phyloP scores from a whole-genome alignment of 2,888 invertebrate genomes.

The Geotrupes spiniger region DNA sequence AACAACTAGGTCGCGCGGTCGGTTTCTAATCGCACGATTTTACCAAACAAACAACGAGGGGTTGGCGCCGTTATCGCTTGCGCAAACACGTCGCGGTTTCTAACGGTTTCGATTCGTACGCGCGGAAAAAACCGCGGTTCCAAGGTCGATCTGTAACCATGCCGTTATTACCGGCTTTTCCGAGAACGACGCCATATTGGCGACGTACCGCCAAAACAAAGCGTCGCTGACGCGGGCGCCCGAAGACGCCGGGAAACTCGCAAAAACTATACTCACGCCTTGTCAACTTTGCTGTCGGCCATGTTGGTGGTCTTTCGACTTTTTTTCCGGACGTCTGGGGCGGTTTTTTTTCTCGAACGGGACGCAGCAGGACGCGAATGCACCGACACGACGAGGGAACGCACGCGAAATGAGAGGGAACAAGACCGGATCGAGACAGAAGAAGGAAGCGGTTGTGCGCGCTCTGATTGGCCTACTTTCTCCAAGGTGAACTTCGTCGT shows the following conservation, averaged over 20 bases:
- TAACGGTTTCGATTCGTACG: background rate
- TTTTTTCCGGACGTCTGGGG: no score
- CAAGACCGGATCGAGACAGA: slow-evolving; percentile 52
- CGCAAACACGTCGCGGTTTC: no score
- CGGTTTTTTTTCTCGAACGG: slow-evolving; percentile 25
- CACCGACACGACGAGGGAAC: slow-evolving; percentile 22
- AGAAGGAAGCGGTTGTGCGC: slow-evolving; percentile 26
- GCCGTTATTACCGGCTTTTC: slow-evolving; percentile 37
- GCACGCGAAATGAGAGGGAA: slow-evolving; percentile 34
- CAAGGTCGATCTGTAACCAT: slow-evolving; percentile 23
- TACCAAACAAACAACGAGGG: no score
- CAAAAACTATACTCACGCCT: slow-evolving; percentile 58
- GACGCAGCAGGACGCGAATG: background rate
- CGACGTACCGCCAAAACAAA: slow-evolving; percentile 47
- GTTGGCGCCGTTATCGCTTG: no score
- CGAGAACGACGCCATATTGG: slow-evolving; percentile 59
- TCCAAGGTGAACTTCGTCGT: slow-evolving; percentile 25
- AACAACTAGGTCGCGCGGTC: no score
- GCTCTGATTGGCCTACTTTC: slow-evolving; percentile 32
- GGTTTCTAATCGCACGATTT: no score
- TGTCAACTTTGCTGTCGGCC: slow-evolving; percentile 63
- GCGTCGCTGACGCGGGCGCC: slow-evolving; percentile 23
- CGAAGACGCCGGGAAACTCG: slow-evolving; percentile 23
- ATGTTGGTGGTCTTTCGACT: slow-evolving; percentile 50
- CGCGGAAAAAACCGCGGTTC: slow-evolving; percentile 9